Base-by-base conservation (phyloP, 2,113 vertebrate species). In the Pterophyllum scalare region DNA sequence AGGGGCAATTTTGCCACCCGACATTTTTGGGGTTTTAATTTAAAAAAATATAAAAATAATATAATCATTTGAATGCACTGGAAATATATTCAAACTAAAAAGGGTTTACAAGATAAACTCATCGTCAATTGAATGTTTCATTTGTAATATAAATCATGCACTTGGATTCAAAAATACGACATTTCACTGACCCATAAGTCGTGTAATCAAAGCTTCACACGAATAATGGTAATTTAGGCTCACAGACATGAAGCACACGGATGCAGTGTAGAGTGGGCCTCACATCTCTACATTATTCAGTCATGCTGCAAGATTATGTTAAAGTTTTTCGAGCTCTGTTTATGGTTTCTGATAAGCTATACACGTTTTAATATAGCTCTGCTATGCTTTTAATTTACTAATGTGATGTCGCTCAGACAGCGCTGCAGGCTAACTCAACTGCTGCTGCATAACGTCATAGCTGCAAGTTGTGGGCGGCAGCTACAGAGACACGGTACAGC, bases 371-470 rank as follows among this genome's bases (percentile, higher is more conserved):
- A 56, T 65, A 3, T 22, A 60, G 0, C 33, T 75, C 5, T 31
- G 59, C 5, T 13, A 8, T 11, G 12, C 43, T 80, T 56, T 61
- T 78, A 0, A 60, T 74, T 20, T 43, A n/a, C 43, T 79, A 60
- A 3, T 61, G 19, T 62, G 24, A 31, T 64, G 49, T 31, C 10
- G 49, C 59, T 77, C 52, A 35, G n/a, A 62, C 26, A 3, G 22
- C 20, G 59, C 38, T 52, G 85, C 75, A 54, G 77, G 31, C 59
- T 24, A 56, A 79, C 80, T 79, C 79, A 65, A 85, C 83, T 54
- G 19, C 22, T 60, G 70, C 49, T 54, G 46, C 89, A 91, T 92
- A 49, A 90, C 90, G 88, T 92, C 87, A 90, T 59, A 5, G 81
- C 46, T 24, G 26, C 43, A 81, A 85, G 5, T 54, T 80, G 83